Evolutionary conservation across 2,888 invertebrate species (phyloP).

Genomic region (Scrobipalpa costella): DNA sequence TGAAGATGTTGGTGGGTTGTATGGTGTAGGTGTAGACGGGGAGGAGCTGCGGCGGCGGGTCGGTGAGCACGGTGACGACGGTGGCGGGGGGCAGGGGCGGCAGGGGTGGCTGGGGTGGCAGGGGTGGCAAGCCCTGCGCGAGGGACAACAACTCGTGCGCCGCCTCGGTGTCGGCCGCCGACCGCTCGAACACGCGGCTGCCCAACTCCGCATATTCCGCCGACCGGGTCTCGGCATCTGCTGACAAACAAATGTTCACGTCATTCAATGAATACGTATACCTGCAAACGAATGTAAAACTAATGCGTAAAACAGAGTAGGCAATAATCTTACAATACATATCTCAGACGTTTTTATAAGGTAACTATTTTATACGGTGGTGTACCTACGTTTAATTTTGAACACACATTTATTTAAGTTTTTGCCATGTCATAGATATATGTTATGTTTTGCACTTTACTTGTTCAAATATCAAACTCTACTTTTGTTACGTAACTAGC

Average conservation of each 20-base stretch:
- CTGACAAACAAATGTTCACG: constrained; percentile 22
- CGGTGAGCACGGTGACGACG: constrained; percentile 63
- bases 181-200: constrained; percentile 72
- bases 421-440: too few relatives aligned
- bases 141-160: constrained; percentile 90
- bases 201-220: constrained; percentile 68
- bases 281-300: too few relatives aligned
- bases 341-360: too few relatives aligned
- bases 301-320: too few relatives aligned
- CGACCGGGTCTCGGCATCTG: constrained; percentile 39
- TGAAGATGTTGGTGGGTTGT: constrained; percentile 76
- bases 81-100: constrained; percentile 77
- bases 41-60: constrained; percentile 65
- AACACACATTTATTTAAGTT: too few relatives aligned
- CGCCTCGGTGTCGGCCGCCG: constrained; percentile 93
- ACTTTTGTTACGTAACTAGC: too few relatives aligned
- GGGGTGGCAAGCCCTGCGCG: constrained; percentile 88
- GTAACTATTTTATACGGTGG: too few relatives aligned
- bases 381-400: too few relatives aligned
- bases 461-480: too few relatives aligned
- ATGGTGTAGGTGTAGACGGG: constrained; percentile 84
- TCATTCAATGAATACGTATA: neutral
- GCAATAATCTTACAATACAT: too few relatives aligned
- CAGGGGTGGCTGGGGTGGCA: constrained; percentile 87
- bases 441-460: too few relatives aligned